These are phyloP conservation scores for Drosophila parvula DNA, from an alignment of 1,140 invertebrate genomes.

Conservation along the genomic window DNA sequence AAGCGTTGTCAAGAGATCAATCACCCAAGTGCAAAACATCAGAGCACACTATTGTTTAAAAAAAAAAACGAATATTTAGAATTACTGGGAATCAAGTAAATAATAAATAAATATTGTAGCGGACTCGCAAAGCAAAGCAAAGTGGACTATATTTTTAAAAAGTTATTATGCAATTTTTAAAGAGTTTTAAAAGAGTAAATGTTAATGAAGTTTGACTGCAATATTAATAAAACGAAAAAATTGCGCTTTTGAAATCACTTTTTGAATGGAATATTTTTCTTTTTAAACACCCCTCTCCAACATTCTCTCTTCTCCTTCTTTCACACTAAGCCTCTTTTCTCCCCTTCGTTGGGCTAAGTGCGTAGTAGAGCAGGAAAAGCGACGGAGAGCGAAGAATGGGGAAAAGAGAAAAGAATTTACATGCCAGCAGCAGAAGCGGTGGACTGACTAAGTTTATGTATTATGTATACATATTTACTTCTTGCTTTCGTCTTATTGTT, in stretches of 20 bases:
- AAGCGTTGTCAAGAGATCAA: too few relatives aligned
- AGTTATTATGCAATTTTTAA: too few relatives aligned
- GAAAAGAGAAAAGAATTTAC: conserved; percentile 47
- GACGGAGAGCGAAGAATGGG: conserved; percentile 3
- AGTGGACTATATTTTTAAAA: too few relatives aligned
- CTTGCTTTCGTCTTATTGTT: conserved; percentile 3
- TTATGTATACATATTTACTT: conserved; percentile 30
- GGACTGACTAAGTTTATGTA: conserved; percentile 47
- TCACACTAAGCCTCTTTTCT: too few relatives aligned
- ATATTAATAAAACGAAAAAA: conserved; percentile 25
- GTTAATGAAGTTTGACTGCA: conserved; percentile 14
- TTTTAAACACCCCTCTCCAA: not conserved
- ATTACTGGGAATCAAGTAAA: too few relatives aligned
- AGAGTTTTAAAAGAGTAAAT: not conserved
- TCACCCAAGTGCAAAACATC: too few relatives aligned
- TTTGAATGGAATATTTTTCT: conserved; percentile 57
- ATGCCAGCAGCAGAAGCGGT: conserved; percentile 25
- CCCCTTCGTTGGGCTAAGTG: conserved; percentile 27
- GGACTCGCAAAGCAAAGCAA: too few relatives aligned
- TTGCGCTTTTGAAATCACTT: conserved; percentile 64
- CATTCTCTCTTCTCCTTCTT: not conserved
- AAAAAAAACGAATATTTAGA: too few relatives aligned
- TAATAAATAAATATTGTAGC: too few relatives aligned
- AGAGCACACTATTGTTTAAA: too few relatives aligned
- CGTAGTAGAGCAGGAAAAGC: conserved; percentile 36